Base-by-base conservation (phyloP, 2,888 invertebrate species). In the Esperia sulphurella region DNA sequence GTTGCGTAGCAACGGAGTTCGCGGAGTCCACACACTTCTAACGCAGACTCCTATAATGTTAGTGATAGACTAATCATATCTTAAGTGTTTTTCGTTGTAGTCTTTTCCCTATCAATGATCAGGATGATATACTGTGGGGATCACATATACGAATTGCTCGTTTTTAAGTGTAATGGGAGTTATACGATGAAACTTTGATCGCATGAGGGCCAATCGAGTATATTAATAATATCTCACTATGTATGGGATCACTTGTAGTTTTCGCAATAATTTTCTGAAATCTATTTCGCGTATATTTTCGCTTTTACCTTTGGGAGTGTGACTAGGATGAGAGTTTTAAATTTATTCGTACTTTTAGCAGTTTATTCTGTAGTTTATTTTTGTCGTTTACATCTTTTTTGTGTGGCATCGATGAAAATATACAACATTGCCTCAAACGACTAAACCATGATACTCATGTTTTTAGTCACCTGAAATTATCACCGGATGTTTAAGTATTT, bases 51-150 rank as follows among this genome's bases (percentile, higher is more conserved):
- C 45, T 41, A 40, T 61, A 63, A 55, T 52, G 56, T 84, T 83
- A 79, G 83, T 77, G 73, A 81, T 84, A 84, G 78, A 79, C 54
- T 86, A 78, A 82, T 79, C 84, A 84, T 86, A 86, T 86, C 84
- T 75, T 82, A 82, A 83, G 79, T 76, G 77, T 78, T 83, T 82
- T 80, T 71, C 64, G 67, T 79, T 80, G 68, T 76, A 75, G 71
- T 68, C 59, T 10, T 39, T 72, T 74, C 73, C 71, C 71, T 71
- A 74, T 71, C 71, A 71, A 69, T 65, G 71, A 38, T 33, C 33
- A 43, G 54, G 65, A 71, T 21, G 5, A 21, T 72, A 68, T 63
- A 74, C 65, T 59, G 63, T 69, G 73, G 82, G 80, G 79, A 78
- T 71, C 78, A 75, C 63, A 63, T 61, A 59, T 68, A 74, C 73